Base-by-base conservation (phyloP, 1,140 invertebrate species). In the Leptinotarsa defecta region DNA sequence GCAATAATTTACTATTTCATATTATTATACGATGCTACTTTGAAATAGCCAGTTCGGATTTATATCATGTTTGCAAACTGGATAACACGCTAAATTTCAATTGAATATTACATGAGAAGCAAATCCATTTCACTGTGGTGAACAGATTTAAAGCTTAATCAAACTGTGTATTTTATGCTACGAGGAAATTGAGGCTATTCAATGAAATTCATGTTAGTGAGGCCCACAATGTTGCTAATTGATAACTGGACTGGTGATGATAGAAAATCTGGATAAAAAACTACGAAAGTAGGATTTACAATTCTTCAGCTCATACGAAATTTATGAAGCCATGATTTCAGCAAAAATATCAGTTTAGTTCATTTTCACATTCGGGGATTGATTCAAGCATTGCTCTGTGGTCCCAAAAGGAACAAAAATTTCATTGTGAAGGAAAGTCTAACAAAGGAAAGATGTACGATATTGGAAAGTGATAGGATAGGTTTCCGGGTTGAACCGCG, bases 91-190 rank as follows among this genome's bases (percentile, higher is more conserved):
- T 15, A 57, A 15, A 67, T 67, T 67, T 67, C 15, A 67, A 5
- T 67, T 19, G 17, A 67, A 67, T 67, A 34, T 67, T 67, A 34
- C 24, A 34, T n/a, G 64, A 67, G 11, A 4, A 17, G 64, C 22
- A 67, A 67, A 48, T 68, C 6, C 3, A 68, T 68, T 17, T 68
- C 67, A 48, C 67, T 15, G n/a, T 34, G 43, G 43, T 34, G 17
- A 68, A 68, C 24, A 49, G 34, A 68, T 68, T 68, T 68, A 68
- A 3, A 43, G 67, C 67, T 68, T 68, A 68, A 68, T 68, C n/a
- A 48, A 27, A 48, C n/a, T 19, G 34, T 68, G 43, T 68, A 48
- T 68, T 43, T 48, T 8, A 19, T 68, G n/a, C 34, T 17, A 68
- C 15, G 11, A 34, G 24, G 11, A 57, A n/a, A 17, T n/a, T 15